These are phyloP conservation scores for Ormyrus nitidulus DNA, from an alignment of 2,888 invertebrate species.

Conservation along the genomic window DNA sequence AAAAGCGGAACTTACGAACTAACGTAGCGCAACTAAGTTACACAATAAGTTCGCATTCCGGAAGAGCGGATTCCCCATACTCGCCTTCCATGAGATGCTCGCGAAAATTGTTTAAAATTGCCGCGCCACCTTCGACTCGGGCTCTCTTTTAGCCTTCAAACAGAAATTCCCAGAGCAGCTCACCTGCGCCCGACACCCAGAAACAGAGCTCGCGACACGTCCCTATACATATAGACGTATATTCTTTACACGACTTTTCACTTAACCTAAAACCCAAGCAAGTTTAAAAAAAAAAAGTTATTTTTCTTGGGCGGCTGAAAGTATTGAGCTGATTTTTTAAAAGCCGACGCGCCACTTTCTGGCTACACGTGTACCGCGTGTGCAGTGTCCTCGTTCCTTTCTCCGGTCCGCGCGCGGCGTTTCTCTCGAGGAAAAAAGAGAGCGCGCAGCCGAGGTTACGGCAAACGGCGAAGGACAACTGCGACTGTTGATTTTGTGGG, in stretches of 20 bases:
- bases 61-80: background rate
- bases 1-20: conserved; percentile 1
- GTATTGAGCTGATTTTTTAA: conserved; percentile 54
- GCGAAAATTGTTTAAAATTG: conserved; percentile 25
- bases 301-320: conserved; percentile 38
- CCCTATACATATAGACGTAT: background rate
- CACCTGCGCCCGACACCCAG: too few relatives aligned
- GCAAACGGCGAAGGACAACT: conserved; percentile 13
- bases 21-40: background rate
- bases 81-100: background rate
- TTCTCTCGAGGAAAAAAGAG: background rate
- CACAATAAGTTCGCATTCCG: conserved; percentile 3
- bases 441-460: background rate
- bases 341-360: conserved; percentile 18
- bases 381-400: background rate
- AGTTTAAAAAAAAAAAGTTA: conserved; percentile 59
- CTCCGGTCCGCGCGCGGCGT: background rate
- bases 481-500: conserved; percentile 25
- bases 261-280: conserved; percentile 63
- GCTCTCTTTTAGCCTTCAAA: too few relatives aligned
- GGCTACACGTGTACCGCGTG: background rate
- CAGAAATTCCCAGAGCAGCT: too few relatives aligned
- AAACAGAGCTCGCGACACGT: too few relatives aligned
- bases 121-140: background rate
- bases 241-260: conserved; percentile 68